These are phyloP conservation scores for Tetramorium alpestre DNA, from an alignment of 1,140 invertebrate genomes.

Conservation along the genomic window DNA sequence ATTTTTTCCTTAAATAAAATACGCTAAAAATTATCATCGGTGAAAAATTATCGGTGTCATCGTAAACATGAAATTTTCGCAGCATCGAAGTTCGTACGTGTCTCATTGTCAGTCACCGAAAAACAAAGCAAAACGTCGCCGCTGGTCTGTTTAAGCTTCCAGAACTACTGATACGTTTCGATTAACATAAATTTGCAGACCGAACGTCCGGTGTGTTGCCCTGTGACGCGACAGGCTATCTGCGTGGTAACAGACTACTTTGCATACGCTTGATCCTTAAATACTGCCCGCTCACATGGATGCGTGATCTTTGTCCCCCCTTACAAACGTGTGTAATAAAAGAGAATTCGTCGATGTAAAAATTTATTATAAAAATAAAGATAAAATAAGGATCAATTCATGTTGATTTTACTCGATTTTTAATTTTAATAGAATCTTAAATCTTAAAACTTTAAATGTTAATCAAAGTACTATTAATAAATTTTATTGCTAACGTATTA, in stretches of 20 bases:
- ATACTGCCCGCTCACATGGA: constrained; percentile 75
- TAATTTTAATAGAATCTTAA: background rate
- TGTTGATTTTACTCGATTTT: background rate
- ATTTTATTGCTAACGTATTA: background rate
- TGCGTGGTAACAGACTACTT: constrained; percentile 81
- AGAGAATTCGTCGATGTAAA: background rate
- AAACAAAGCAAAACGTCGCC: constrained; percentile 41
- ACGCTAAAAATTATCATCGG: background rate
- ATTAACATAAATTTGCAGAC: constrained; percentile 85
- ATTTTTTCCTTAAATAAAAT: background rate
- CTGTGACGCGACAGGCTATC: constrained; percentile 77
- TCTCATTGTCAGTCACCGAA: constrained; percentile 30
- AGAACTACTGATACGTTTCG: constrained; percentile 83
- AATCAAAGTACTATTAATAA: background rate
- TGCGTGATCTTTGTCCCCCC: background rate
- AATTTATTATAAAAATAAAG: background rate
- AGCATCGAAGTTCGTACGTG: background rate
- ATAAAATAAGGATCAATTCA: background rate
- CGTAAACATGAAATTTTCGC: background rate
- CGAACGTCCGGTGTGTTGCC: constrained; percentile 82
- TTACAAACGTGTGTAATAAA: background rate
- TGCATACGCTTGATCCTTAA: constrained; percentile 83
- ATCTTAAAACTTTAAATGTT: background rate
- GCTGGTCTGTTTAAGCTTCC: constrained; percentile 69
- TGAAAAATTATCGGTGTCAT: too few relatives aligned